These are phyloP conservation scores for Bembecia ichneumoniformis DNA, from an alignment of 2,888 invertebrate species.

Conservation along the genomic window DNA sequence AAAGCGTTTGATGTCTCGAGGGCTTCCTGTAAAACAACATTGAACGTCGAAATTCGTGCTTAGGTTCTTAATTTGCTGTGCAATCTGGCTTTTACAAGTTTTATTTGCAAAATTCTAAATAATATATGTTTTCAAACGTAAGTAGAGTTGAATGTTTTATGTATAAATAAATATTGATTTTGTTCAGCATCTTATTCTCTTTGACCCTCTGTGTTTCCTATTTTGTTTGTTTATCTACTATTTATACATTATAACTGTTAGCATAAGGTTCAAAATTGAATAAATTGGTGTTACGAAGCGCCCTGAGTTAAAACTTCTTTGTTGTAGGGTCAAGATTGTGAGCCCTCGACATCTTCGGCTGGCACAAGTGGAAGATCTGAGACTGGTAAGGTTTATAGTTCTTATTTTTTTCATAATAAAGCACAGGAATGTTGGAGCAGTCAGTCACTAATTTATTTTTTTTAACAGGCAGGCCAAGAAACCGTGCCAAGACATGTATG, in stretches of 20 bases:
- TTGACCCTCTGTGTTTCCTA: too few relatives aligned
- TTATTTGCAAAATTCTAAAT: background rate
- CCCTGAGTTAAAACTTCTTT: background rate
- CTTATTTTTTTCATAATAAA: background rate
- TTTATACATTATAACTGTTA: too few relatives aligned
- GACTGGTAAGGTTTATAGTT: constrained; percentile 24
- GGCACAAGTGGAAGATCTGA: constrained; percentile 28
- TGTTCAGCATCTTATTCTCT: too few relatives aligned
- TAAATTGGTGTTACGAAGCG: background rate
- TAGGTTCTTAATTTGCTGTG: background rate
- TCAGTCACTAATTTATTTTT: too few relatives aligned
- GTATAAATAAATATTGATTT: background rate
- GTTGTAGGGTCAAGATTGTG: constrained; percentile 43
- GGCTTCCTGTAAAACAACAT: background rate
- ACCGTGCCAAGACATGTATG: too few relatives aligned
- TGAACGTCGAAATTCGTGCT: background rate
- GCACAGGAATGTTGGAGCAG: too few relatives aligned
- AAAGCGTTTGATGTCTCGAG: too few relatives aligned
- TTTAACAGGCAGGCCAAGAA: too few relatives aligned
- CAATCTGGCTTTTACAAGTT: background rate
- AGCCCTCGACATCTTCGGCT: constrained; percentile 30
- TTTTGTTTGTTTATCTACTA: too few relatives aligned
- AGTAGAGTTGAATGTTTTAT: background rate
- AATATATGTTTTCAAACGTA: background rate
- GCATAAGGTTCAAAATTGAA: too few relatives aligned